phyloP scores from a whole-genome alignment of 64 coral and sea anemone genomes.

The Montipora efflorescens region DNA sequence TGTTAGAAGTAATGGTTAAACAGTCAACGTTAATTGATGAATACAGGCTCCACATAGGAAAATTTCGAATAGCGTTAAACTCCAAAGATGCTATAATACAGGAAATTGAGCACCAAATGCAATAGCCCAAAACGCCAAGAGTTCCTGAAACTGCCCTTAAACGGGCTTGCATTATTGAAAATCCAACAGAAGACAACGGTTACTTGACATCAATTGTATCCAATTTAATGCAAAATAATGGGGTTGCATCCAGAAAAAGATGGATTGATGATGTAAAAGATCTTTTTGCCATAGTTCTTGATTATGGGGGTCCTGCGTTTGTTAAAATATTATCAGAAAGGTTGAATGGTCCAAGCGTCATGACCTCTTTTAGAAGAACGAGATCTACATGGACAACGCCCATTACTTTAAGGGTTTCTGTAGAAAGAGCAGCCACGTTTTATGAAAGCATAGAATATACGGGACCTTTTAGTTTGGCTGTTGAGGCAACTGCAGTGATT shows the following conservation, averaged over 20 bases:
- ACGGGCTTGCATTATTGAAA: background rate
- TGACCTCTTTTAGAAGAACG: background rate
- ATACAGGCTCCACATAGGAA: background rate
- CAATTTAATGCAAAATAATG: background rate
- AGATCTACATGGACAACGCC: background rate
- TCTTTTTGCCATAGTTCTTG: constrained; percentile 64
- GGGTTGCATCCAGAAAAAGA: constrained; percentile 24
- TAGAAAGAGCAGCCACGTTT: constrained; percentile 6
- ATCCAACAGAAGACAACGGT: background rate
- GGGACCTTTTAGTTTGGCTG: background rate
- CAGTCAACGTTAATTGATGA: constrained; percentile 14
- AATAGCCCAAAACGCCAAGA: constrained; percentile 8
- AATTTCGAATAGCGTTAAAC: constrained; percentile 3
- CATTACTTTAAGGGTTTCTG: background rate
- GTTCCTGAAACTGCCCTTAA: background rate
- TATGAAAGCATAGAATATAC: constrained; percentile 26
- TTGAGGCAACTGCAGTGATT: constrained; percentile 27
- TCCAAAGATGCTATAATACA: constrained; percentile 3
- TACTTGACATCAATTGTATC: background rate
- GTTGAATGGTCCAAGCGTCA: background rate
- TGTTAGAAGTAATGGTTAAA: constrained; percentile 11
- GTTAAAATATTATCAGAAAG: background rate
- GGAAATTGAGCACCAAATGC: constrained; percentile 18
- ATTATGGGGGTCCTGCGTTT: constrained; percentile 47
- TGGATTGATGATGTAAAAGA: constrained; percentile 58